Percentiles rank a stretch among this genome's conserved stretches.
Evolutionary conservation across 1,140 invertebrate genomes (phyloP).

Genomic region (Wasmannia auropunctata): DNA sequence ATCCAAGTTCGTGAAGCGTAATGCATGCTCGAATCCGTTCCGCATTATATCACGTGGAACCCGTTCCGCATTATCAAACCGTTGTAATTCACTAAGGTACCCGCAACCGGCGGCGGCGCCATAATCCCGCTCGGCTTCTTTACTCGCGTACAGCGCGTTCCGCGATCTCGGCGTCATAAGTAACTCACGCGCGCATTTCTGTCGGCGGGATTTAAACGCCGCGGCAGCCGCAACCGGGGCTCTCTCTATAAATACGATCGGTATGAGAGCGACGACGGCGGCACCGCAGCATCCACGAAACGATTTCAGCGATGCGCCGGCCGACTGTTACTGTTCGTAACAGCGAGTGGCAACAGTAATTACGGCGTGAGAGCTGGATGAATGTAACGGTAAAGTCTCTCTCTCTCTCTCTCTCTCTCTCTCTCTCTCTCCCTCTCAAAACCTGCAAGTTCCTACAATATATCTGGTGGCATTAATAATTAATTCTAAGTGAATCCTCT

Average conservation of each 20-base stretch:
- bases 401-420: no score
- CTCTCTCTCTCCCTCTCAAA: no score
- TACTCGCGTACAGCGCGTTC: not conserved
- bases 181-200: slow-evolving; percentile 22
- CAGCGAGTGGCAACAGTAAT: slow-evolving; percentile 71
- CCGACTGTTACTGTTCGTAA: slow-evolving; percentile 27
- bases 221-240: not conserved
- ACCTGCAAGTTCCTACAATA: no score
- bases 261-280: slow-evolving; percentile 4
- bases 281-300: slow-evolving; percentile 9
- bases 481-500: no score
- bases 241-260: slow-evolving; percentile 45
- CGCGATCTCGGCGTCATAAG: slow-evolving; percentile 29
- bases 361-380: slow-evolving; percentile 72
- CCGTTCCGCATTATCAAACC: slow-evolving; percentile 33
- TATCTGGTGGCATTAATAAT: no score
- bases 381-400: slow-evolving; percentile 75
- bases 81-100: slow-evolving; percentile 15
- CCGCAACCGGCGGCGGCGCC: not conserved
- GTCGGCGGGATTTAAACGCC: slow-evolving; percentile 29
- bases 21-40: not conserved
- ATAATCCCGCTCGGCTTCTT: not conserved
- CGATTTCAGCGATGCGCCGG: not conserved
- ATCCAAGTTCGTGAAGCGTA: not conserved
- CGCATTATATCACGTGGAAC: slow-evolving; percentile 13